These are phyloP conservation scores for Eubucco bourcierii DNA, from an alignment of 2,113 vertebrate genomes.

Conservation along the genomic window DNA sequence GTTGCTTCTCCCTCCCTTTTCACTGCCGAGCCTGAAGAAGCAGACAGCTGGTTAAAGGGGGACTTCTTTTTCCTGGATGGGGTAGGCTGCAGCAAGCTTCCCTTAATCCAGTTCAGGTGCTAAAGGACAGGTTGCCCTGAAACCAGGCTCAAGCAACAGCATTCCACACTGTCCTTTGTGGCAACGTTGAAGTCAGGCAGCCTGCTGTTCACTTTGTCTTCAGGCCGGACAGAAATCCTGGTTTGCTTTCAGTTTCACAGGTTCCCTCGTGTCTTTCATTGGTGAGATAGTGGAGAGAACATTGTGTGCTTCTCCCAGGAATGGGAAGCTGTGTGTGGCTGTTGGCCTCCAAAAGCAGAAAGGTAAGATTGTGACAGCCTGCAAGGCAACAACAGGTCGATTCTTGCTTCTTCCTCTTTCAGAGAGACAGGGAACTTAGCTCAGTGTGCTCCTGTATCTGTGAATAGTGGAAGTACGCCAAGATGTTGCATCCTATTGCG, in stretches of 20 bases:
- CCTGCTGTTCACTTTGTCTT: neutral
- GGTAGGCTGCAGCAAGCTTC: neutral
- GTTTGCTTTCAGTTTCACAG: conserved; percentile 57
- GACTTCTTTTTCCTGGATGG: neutral
- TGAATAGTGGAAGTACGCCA: neutral
- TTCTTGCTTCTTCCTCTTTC: neutral
- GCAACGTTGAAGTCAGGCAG: neutral
- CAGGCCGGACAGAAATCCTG: neutral
- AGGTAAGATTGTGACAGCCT: conserved; percentile 14
- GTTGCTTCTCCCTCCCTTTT: neutral
- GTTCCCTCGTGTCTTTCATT: conserved; percentile 63
- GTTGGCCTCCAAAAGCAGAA: neutral
- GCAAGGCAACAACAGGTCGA: neutral
- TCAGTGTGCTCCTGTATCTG: neutral
- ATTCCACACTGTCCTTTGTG: neutral
- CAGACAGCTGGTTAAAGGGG: neutral
- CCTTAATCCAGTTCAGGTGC: neutral
- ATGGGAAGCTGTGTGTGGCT: neutral
- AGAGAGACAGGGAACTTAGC: neutral
- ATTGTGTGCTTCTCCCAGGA: conserved; percentile 57
- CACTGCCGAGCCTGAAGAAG: neutral
- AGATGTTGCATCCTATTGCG: neutral
- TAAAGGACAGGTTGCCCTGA: neutral
- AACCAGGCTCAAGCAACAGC: neutral
- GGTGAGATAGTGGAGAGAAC: conserved; percentile 58